Conservation (phyloP, 2,797 vertebrate species). For the Molothrus ater region DNA sequence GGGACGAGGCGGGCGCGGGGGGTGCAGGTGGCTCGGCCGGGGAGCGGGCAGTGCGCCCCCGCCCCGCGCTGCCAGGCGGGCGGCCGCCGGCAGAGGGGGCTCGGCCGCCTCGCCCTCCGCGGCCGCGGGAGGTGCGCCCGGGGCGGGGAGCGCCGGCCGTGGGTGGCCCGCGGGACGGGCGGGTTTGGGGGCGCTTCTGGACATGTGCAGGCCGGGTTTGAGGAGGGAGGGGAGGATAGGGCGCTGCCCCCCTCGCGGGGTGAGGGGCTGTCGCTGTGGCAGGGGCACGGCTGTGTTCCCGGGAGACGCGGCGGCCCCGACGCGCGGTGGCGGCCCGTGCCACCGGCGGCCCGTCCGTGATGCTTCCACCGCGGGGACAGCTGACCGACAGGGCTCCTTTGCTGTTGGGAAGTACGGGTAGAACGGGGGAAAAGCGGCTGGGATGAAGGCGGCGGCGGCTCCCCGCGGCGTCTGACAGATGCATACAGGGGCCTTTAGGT, state of each 20-base stretch:
- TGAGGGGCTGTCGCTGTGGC: neutral
- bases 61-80: neutral
- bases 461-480: neutral
- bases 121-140: neutral
- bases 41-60: neutral
- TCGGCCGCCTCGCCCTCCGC: neutral
- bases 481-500: neutral
- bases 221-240: too few relatives aligned
- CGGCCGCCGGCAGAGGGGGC: neutral
- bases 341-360: neutral
- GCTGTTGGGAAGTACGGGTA: neutral
- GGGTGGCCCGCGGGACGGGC: neutral
- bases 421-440: neutral
- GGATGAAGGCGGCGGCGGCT: neutral
- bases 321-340: neutral
- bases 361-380: neutral
- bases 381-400: neutral
- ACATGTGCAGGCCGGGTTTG: rapidly evolving
- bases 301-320: neutral
- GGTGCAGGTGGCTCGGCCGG: neutral
- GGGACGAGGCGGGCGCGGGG: neutral
- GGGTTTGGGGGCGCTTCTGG: rapidly evolving
- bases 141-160: neutral
- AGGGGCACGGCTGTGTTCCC: neutral
- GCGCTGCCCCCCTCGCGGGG: neutral